phyloP scores from a whole-genome alignment of 2,888 invertebrate genomes.

The Protonemura montana region DNA sequence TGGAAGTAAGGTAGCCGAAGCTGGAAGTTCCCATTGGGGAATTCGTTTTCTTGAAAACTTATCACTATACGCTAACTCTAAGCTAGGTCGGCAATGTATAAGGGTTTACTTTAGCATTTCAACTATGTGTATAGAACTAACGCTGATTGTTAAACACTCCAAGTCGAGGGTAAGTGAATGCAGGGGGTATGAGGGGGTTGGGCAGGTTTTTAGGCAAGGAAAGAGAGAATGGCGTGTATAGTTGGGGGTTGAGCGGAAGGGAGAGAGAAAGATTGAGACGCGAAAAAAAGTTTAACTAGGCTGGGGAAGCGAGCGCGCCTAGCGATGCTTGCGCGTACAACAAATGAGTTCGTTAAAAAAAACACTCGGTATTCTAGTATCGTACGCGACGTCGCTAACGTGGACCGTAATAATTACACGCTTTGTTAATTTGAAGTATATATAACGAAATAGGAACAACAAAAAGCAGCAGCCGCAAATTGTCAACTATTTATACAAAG shows the following conservation, averaged over 20 bases:
- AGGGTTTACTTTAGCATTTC: slow-evolving; percentile 38
- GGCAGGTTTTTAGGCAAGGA: slow-evolving; percentile 16
- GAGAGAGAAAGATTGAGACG: slow-evolving; percentile 29
- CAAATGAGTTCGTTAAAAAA: slow-evolving; percentile 44
- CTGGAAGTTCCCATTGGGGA: slow-evolving; percentile 9
- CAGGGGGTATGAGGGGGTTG: background rate
- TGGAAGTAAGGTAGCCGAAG: background rate
- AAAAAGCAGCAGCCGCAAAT: slow-evolving; percentile 30
- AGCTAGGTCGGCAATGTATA: slow-evolving; percentile 9
- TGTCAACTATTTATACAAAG: slow-evolving; percentile 35
- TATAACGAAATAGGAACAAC: slow-evolving; percentile 16
- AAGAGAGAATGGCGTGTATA: slow-evolving; percentile 20
- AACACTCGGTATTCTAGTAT: slow-evolving; percentile 41
- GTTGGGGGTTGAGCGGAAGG: background rate
- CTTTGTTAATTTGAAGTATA: slow-evolving; percentile 40
- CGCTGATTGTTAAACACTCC: slow-evolving; percentile 39
- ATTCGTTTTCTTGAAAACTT: slow-evolving; percentile 22
- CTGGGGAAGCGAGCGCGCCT: background rate
- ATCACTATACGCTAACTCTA: background rate
- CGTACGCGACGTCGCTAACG: slow-evolving; percentile 24
- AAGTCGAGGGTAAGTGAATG: slow-evolving; percentile 36
- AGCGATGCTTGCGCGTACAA: slow-evolving; percentile 26
- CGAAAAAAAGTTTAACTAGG: slow-evolving; percentile 26
- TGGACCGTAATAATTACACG: slow-evolving; percentile 43
- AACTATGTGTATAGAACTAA: slow-evolving; percentile 41